Base-by-base conservation (phyloP, 2,797 vertebrate genomes). In the Adelosebastes latens region DNA sequence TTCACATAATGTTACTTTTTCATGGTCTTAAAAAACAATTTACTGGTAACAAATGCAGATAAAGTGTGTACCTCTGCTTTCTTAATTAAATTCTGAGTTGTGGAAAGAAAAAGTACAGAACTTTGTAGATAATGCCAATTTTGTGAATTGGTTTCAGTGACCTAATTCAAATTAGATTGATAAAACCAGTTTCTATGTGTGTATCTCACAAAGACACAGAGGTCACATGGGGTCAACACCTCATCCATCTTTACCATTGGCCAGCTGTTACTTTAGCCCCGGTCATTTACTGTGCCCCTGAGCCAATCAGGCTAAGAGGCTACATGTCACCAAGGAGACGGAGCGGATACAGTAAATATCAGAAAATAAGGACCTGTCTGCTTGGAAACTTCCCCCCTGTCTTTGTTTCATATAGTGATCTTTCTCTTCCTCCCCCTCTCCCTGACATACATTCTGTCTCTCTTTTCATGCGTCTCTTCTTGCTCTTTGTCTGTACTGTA, bases 181-280 rank as follows among this genome's bases (percentile, higher is more conserved):
- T 61, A 34, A 63, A 79, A 59, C 12, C 24, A 27, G 52, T 58
- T 36, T 59, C 5, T 22, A 3, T 6, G 34, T 32, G 27, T 55
- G 62, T n/a, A 39, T 73, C 24, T 31, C 31, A 49, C 31, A 72
- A 32, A 77, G 72, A 70, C 61, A 20, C 36, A 58, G 58, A 52
- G 32, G 42, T 75, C 72, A 80, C 53, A 59, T 0, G 13, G 14
- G 67, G 58, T 75, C 81, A 74, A 71, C 59, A 34, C 55, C 42
- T 66, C 55, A 49, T 64, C 46, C 27, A 25, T 42, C 67, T 59
- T 16, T 27, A 16, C 42, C 20, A 62, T 8, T 34, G 77, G 61
- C 63, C 84, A 82, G 62, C 67, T 80, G 82, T 75, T 46, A 53
- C 68, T 77, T 75, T 32, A 81, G 77, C 52, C 63, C n/a, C 2